Conservation (phyloP, 2,797 vertebrate genomes). For the Chrysolophus pictus region DNA sequence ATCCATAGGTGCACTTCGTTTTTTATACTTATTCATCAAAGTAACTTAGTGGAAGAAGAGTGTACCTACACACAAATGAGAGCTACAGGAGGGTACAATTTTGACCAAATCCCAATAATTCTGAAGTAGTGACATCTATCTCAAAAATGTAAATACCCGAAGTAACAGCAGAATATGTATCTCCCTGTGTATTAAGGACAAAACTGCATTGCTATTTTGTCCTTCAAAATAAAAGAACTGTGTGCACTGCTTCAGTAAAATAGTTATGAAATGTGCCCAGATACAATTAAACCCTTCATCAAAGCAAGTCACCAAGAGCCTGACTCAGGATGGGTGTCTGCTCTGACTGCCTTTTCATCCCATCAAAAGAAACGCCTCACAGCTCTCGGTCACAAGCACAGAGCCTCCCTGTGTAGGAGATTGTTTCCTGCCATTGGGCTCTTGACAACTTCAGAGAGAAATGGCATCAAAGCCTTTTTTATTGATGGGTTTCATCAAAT, state of each 20-base stretch:
- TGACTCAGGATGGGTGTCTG: constrained; percentile 41
- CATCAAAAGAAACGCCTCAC: not conserved
- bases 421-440: not conserved
- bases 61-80: not conserved
- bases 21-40: constrained; percentile 11
- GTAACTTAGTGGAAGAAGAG: constrained; percentile 2
- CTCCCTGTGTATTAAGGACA: not conserved
- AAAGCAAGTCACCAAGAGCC: not conserved
- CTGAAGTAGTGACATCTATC: not conserved
- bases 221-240: not conserved
- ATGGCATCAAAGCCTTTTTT: not conserved
- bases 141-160: not conserved
- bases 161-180: not conserved
- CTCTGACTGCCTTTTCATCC: not conserved
- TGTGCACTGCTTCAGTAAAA: not conserved
- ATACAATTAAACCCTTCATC: constrained; percentile 35
- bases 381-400: not conserved
- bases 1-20: not conserved
- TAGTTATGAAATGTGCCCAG: not conserved
- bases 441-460: not conserved
- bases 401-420: not conserved
- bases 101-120: not conserved
- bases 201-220: not conserved
- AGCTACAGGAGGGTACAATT: not conserved
- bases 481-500: not conserved